Percentiles rank a stretch among this genome's conserved stretches.
These are phyloP conservation scores for Melospiza georgiana DNA, from an alignment of 2,113 vertebrate genomes.

Conservation along the genomic window DNA sequence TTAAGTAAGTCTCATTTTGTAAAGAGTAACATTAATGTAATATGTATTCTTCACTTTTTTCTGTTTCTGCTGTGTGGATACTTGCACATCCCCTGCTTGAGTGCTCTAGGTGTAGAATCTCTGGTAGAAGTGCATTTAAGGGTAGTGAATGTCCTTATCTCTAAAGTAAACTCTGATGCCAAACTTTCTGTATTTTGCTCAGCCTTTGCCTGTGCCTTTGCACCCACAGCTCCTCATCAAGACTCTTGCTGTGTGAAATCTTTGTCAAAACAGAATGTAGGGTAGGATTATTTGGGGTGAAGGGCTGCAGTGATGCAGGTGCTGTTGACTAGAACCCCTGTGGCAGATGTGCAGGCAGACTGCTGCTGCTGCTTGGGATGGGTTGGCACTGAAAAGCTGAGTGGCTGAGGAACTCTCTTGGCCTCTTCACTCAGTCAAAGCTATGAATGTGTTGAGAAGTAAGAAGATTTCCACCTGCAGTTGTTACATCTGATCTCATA, in stretches of 20 bases:
- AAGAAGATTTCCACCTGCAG: not conserved
- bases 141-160: not conserved
- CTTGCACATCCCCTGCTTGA: not conserved
- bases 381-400: not conserved
- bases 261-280: not conserved
- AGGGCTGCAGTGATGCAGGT: not conserved
- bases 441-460: not conserved
- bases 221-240: not conserved
- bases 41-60: not conserved
- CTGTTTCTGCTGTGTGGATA: not conserved
- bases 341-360: not conserved
- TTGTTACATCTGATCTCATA: constrained; percentile 19
- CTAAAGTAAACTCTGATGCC: not conserved
- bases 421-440: not conserved
- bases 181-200: not conserved
- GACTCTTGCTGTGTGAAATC: not conserved
- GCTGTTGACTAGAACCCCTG: not conserved
- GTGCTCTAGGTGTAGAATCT: not conserved
- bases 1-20: constrained; percentile 76
- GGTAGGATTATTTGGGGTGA: not conserved
- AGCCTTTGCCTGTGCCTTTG: not conserved
- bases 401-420: not conserved
- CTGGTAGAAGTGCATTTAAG: not conserved
- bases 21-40: constrained; percentile 66
- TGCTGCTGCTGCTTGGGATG: not conserved